Evolutionary conservation across 1,140 invertebrate species (phyloP), one percentile per base, ranked within the genome.

Genomic region (Drosophila parvula): DNA sequence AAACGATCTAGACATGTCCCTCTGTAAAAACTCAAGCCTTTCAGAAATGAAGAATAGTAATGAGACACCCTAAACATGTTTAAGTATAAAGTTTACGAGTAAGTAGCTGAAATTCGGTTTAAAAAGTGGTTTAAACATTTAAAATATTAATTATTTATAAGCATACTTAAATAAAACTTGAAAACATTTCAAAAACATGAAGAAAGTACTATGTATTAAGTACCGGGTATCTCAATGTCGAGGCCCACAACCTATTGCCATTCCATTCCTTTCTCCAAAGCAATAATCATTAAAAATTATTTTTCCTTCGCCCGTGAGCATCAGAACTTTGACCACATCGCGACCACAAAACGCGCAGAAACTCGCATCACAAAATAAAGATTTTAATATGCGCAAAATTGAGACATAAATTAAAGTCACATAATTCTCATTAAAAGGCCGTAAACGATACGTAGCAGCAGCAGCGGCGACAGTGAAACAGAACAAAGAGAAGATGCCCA

Each of bases 351-450:
- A 63, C 51, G 14, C 30, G 27, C 34, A 32, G 4, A 18, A 57
- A 40, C 53, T 43, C 22, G 16, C 55, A 56, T 30, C 47, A 53
- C 36, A 60, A 71, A 88, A 78, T 73, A 61, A 80, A 81, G 56
- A 84, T 83, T 84, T 89, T 84, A 89, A 90, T 90, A 79, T 78
- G 74, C 86, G 79, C 82, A 70, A 90, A 90, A 90, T 90, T 90
- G 86, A 79, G 76, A 83, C 86, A 90, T 90, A 90, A 90, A 90
- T 90, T 90, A 90, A 90, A 90, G 58, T 60, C 76, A 78, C 86
- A 90, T 90, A 90, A 90, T 90, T 74, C 86, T 90, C 81, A 90
- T 90, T 90, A 90, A 90, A 85, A 81, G 59, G 73, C 79, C 73
- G 86, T 90, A 86, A 90, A 90, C 50, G 82, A 55, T 28, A 45